A percentile compares a stretch with the other conserved stretches of the same genome.
phyloP scores from a whole-genome alignment of 2,113 vertebrate species.

The Anoura caudifer region DNA sequence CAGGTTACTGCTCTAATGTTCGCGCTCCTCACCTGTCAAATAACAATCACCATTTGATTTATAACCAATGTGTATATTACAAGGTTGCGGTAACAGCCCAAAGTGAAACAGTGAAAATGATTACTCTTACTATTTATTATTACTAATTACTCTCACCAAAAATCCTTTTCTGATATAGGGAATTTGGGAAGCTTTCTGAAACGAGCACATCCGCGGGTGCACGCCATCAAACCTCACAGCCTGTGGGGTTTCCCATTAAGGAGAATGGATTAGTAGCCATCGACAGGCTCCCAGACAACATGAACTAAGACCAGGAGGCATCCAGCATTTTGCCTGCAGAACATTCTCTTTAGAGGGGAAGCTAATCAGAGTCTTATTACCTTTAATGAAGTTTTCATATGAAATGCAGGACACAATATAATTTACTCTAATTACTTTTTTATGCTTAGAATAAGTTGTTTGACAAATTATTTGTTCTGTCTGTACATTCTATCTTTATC shows the following conservation, averaged over 20 bases:
- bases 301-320: neutral
- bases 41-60: neutral
- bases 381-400: slow-evolving; percentile 74
- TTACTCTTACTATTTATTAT: neutral
- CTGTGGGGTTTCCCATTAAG: neutral
- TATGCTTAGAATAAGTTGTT: slow-evolving; percentile 66
- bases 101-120: neutral
- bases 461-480: slow-evolving; percentile 78
- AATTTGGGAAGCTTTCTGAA: neutral
- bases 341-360: slow-evolving; percentile 55
- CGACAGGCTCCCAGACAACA: neutral
- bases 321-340: slow-evolving; percentile 54
- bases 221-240: neutral
- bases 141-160: neutral
- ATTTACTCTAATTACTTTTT: slow-evolving; percentile 76
- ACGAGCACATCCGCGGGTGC: neutral
- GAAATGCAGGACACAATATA: slow-evolving; percentile 72
- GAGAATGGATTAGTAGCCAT: neutral
- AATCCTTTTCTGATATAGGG: neutral
- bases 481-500: slow-evolving; percentile 73
- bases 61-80: neutral
- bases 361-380: slow-evolving; percentile 69
- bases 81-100: neutral
- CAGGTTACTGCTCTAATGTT: neutral
- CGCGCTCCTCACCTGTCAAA: neutral